Evolutionary conservation across 2,888 invertebrate genomes (phyloP), one percentile per base, ranked within the genome.

Genomic region (Callimorpha dominula): DNA sequence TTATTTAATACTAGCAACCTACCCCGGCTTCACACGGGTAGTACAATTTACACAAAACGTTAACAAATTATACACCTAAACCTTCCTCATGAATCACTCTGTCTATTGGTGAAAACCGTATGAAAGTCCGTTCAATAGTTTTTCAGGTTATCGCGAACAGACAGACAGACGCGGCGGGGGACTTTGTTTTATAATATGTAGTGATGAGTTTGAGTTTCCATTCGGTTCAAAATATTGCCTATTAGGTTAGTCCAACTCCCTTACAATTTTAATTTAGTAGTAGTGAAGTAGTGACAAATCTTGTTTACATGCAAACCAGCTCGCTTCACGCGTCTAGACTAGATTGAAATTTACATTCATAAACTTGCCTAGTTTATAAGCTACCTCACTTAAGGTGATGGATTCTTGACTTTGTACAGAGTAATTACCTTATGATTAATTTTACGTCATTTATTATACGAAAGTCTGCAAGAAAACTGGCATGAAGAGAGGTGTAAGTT

Each of bases 301-400:
- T 89, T 90, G 91, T 93, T 93, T 91, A 90, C 91, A 91, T 91
- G 88, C 89, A 88, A 92, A 91, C 87, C 85, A 81, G 87, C 81
- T 78, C 77, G 85, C 86, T 90, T 91, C 88, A 89, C 92, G 87
- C 88, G 92, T 93, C 93, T 93, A 92, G 92, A 91, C 93, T 81
- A 88, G 90, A 92, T 92, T 91, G 88, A 90, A 92, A 92, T 92
- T 91, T 90, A 89, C 87, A 90, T 91, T 89, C 85, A 88, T 90
- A 86, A 88, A 91, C 85, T 87, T 87, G 72, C 78, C 72, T 76
- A 78, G 80, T 79, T 81, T 81, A 74, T 68, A 69, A 76, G 76
- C 80, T 81, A 83, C 76, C 75, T 65, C 80, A 76, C 84, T 83
- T 79, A 81, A 73, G 73, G 57, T 74, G 75, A 81, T 78, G 74